These are phyloP conservation scores for Actenoides hombroni DNA, from an alignment of 2,113 vertebrate genomes.

Conservation along the genomic window DNA sequence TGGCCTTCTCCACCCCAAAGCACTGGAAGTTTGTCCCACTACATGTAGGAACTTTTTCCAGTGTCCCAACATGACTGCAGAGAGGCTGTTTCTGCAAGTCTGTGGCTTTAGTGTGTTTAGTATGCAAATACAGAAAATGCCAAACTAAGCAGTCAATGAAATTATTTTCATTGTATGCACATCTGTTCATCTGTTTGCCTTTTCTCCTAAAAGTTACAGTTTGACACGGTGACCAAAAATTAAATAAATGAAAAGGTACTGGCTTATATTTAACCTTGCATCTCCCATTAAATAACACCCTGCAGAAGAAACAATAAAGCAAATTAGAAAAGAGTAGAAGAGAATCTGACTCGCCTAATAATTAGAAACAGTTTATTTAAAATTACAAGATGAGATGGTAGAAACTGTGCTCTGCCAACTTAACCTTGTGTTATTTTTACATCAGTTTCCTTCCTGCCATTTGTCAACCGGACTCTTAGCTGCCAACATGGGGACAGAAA, in stretches of 20 bases:
- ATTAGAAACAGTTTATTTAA: background rate
- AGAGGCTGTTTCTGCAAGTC: background rate
- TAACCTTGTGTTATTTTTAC: constrained; percentile 46
- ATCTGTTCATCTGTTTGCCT: background rate
- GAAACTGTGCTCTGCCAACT: constrained; percentile 5
- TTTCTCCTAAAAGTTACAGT: background rate
- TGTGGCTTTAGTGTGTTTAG: background rate
- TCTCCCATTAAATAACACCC: background rate
- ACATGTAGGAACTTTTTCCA: background rate
- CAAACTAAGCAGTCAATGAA: background rate
- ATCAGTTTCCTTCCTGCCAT: constrained; percentile 31
- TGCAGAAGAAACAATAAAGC: background rate
- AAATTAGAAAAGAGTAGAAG: background rate
- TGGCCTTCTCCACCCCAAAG: background rate
- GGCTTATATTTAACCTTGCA: background rate
- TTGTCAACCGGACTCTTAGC: constrained; percentile 12
- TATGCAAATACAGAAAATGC: background rate
- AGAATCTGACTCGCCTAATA: background rate
- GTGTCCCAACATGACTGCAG: background rate
- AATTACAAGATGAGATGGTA: constrained; percentile 3
- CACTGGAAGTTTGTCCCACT: background rate
- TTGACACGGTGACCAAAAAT: background rate
- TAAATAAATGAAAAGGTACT: background rate
- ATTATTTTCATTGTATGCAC: background rate
- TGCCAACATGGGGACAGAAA: background rate